Conservation (phyloP, 2,888 invertebrate species). For the Patella pellucida region DNA sequence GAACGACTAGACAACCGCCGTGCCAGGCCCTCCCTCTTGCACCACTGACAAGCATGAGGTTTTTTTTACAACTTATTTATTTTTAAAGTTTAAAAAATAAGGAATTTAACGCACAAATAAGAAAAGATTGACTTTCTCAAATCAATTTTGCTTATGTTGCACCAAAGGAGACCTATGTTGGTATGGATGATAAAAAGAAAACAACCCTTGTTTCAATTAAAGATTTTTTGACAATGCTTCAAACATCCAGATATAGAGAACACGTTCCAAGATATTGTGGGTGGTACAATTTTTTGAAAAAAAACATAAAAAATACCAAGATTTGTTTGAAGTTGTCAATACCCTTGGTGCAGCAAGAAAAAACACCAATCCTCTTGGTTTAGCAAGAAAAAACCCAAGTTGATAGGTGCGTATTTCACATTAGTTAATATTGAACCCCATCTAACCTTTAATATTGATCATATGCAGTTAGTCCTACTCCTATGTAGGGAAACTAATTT, state of each 20-base stretch:
- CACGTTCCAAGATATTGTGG: slow-evolving; percentile 17
- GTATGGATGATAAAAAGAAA: slow-evolving; percentile 12
- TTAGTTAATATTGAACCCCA: slow-evolving; percentile 23
- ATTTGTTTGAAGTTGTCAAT: slow-evolving; percentile 38
- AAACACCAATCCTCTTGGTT: too few species aligned
- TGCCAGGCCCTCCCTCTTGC: too few species aligned
- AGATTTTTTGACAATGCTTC: slow-evolving; percentile 13
- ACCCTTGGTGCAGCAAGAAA: slow-evolving; percentile 36
- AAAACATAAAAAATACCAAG: slow-evolving; percentile 23
- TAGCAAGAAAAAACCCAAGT: slow-evolving; percentile 31
- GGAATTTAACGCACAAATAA: slow-evolving; percentile 4
- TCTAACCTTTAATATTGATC: slow-evolving; percentile 28
- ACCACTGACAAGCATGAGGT: too few species aligned
- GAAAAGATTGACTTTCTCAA: slow-evolving; percentile 25
- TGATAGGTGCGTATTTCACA: slow-evolving; percentile 32
- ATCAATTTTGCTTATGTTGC: slow-evolving; percentile 20
- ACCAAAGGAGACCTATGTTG: slow-evolving; percentile 20
- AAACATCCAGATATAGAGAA: not conserved
- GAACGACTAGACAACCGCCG: too few species aligned
- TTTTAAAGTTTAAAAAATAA: slow-evolving; percentile 21
- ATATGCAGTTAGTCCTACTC: slow-evolving; percentile 32
- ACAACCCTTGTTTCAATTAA: slow-evolving; percentile 22
- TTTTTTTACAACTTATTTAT: slow-evolving; percentile 15
- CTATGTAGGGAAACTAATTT: slow-evolving; percentile 30
- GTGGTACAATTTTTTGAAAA: slow-evolving; percentile 22